Evolutionary conservation across 2,113 vertebrate species (phyloP).

Genomic region (Cephalopholis sonnerati): DNA sequence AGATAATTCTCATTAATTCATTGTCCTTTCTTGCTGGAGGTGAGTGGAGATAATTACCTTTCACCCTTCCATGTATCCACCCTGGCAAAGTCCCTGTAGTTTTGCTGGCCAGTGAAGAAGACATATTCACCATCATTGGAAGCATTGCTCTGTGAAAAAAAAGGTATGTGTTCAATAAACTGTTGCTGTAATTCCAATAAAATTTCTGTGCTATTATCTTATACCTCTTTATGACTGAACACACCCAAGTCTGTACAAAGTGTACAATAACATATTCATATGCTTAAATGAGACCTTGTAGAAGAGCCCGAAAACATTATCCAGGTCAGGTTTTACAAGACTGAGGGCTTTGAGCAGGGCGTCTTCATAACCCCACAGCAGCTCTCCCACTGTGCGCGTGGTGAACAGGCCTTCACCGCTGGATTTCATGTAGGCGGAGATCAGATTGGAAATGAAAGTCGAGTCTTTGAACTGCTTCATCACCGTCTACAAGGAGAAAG

Average conservation of each 20-base stretch:
- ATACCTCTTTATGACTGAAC: no score
- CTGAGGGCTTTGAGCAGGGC: conserved; percentile 84
- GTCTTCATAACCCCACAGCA: conserved; percentile 96
- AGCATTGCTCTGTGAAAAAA: conserved; percentile 88
- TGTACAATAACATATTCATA: not conserved
- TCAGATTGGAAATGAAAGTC: rapidly evolving
- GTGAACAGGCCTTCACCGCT: conserved; percentile 85
- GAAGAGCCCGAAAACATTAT: conserved; percentile 91
- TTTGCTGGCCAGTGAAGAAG: conserved; percentile 89
- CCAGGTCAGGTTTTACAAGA: conserved; percentile 45
- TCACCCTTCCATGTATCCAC: conserved; percentile 91
- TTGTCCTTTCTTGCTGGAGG: not conserved
- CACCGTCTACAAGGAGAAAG: conserved; percentile 82
- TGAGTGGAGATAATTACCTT: conserved; percentile 82
- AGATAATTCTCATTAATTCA: not conserved
- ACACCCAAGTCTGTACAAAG: not conserved
- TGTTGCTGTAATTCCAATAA: no score
- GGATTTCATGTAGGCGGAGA: conserved; percentile 78
- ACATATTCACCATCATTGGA: conserved; percentile 93
- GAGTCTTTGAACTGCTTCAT: conserved; percentile 84
- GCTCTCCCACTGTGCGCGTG: conserved; percentile 84
- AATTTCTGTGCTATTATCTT: no score
- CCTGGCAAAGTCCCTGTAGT: conserved; percentile 91
- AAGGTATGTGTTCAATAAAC: not conserved
- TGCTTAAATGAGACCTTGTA: conserved; percentile 85